A percentile compares a stretch with the other conserved stretches of the same genome.
Evolutionary conservation across 1,140 invertebrate genomes (phyloP).

Genomic region (Geopemphigus sp.): DNA sequence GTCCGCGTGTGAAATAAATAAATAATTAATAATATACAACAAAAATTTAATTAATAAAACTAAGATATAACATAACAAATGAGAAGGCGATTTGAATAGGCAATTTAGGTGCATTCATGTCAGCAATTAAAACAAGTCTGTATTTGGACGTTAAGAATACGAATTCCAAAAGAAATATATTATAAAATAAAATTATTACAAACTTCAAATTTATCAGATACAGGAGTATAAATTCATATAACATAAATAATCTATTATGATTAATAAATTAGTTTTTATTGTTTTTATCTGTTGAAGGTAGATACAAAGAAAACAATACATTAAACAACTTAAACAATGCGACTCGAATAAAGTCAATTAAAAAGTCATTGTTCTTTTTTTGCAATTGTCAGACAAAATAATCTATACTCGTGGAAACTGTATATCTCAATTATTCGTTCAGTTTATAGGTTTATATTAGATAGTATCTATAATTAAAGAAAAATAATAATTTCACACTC

Average conservation of each 20-base stretch:
- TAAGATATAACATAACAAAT: neutral
- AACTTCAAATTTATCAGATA: neutral
- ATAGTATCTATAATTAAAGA: neutral
- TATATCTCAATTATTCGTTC: neutral
- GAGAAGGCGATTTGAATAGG: slow-evolving; percentile 46
- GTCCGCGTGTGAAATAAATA: neutral
- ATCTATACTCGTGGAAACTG: neutral
- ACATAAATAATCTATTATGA: neutral
- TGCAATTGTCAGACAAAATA: neutral
- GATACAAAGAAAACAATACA: slow-evolving; percentile 1
- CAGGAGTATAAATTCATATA: neutral
- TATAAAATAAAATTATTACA: neutral
- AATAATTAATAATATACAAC: neutral
- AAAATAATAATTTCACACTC: neutral
- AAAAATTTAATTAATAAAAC: neutral
- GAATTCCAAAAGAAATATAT: neutral
- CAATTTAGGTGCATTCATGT: slow-evolving; percentile 27
- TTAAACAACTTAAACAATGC: neutral
- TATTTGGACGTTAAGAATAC: neutral
- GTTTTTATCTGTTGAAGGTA: neutral
- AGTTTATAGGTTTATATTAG: neutral
- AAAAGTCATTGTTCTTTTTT: neutral
- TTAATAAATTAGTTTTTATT: slow-evolving; percentile 28
- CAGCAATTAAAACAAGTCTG: neutral
- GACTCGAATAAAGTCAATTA: neutral